A percentile compares a stretch with the other conserved stretches of the same genome.
phyloP scores from a whole-genome alignment of 2,113 vertebrate species.

The Anarhynchus alexandrinus region DNA sequence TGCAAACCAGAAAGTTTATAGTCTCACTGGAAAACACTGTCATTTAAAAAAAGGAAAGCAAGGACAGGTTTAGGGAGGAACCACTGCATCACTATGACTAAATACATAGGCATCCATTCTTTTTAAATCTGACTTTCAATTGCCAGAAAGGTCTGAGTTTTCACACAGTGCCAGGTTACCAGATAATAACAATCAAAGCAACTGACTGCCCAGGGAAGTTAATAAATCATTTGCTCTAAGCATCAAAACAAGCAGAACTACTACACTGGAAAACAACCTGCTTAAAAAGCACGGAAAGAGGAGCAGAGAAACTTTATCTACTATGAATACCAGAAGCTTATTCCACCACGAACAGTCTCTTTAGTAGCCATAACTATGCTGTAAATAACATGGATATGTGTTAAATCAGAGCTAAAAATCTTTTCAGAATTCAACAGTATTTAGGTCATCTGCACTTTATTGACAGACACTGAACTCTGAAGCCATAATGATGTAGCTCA shows the following conservation, averaged over 20 bases:
- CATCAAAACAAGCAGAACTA: neutral
- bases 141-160: neutral
- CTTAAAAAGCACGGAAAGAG: neutral
- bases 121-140: neutral
- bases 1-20: neutral
- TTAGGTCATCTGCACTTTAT: constrained; percentile 71
- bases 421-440: constrained; percentile 58
- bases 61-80: neutral
- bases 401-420: constrained; percentile 61
- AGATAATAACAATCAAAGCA: neutral
- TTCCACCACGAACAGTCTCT: constrained; percentile 33
- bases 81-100: neutral
- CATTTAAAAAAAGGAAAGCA: neutral
- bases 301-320: neutral
- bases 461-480: constrained; percentile 68
- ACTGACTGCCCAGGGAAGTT: neutral
- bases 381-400: constrained; percentile 48
- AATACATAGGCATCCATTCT: neutral
- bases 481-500: constrained; percentile 63
- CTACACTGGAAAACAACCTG: neutral
- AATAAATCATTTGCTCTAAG: neutral
- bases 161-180: constrained; percentile 1
- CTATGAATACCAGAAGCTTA: constrained; percentile 10
- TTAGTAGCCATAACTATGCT: constrained; percentile 55
- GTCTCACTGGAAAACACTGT: neutral